Conservation (phyloP, 2,888 invertebrate genomes). For the Psococerastis gibbosa region DNA sequence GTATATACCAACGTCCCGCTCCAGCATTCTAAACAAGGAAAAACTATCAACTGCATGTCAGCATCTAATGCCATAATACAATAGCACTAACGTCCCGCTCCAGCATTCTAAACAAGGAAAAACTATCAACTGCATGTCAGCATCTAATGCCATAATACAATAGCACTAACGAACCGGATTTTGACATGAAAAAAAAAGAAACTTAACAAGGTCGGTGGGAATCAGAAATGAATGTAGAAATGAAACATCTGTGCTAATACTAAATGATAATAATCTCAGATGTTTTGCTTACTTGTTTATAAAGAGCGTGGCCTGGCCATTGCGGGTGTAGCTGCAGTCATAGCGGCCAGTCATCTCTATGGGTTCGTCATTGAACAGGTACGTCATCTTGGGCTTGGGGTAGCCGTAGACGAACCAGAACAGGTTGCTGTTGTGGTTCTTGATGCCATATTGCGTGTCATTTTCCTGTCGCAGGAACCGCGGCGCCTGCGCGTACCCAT, state of each 20-base stretch:
- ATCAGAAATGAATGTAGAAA: too few species aligned
- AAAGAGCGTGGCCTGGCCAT: slow-evolving; percentile 76
- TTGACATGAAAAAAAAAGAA: too few species aligned
- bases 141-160: too few species aligned
- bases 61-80: too few species aligned
- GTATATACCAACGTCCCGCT: slow-evolving; percentile 82
- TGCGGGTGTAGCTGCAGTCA: slow-evolving; percentile 72
- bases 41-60: too few species aligned
- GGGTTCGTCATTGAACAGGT: slow-evolving; percentile 66
- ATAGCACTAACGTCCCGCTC: slow-evolving; percentile 83
- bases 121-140: too few species aligned
- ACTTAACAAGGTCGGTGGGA: too few species aligned
- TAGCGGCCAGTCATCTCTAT: slow-evolving; percentile 70
- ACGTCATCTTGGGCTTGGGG: slow-evolving; percentile 85
- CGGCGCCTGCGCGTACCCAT: slow-evolving; percentile 65
- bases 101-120: too few species aligned
- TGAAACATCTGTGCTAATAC: too few species aligned
- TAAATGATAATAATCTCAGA: too few species aligned
- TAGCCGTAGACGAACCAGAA: slow-evolving; percentile 93
- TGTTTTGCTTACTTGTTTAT: slow-evolving; percentile 66
- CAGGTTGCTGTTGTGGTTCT: slow-evolving; percentile 73
- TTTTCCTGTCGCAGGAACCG: slow-evolving; percentile 70
- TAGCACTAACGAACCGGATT: slow-evolving; percentile 78
- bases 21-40: slow-evolving; percentile 82
- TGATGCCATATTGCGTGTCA: slow-evolving; percentile 79